These are phyloP conservation scores for Hermaeophaga mercurialis DNA, from an alignment of 2,888 invertebrate genomes.

Conservation along the genomic window DNA sequence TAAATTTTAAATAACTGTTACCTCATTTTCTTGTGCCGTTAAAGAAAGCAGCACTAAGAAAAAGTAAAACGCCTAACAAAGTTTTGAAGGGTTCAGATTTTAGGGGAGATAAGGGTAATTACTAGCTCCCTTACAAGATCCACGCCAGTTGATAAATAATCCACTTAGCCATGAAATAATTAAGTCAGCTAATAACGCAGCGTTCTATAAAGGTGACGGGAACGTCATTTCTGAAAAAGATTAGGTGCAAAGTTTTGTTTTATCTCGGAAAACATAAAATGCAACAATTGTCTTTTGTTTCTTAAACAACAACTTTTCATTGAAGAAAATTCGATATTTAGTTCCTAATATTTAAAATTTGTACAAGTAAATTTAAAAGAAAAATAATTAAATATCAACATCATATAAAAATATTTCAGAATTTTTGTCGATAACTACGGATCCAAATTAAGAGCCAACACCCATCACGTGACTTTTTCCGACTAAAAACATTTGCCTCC, in stretches of 20 bases:
- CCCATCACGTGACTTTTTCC: no score
- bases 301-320: neutral
- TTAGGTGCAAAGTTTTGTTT: slow-evolving; percentile 8
- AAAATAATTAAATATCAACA: no score
- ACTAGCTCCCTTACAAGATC: slow-evolving; percentile 12
- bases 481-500: no score
- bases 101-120: slow-evolving; percentile 15
- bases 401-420: no score
- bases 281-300: slow-evolving; percentile 1
- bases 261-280: slow-evolving; percentile 1
- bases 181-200: slow-evolving; percentile 8
- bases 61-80: slow-evolving; percentile 9
- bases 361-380: neutral
- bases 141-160: slow-evolving; percentile 14
- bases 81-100: slow-evolving; percentile 4
- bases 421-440: no score
- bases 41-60: neutral
- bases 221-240: slow-evolving; percentile 1
- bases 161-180: slow-evolving; percentile 14
- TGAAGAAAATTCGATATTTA: neutral
- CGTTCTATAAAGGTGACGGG: slow-evolving; percentile 10
- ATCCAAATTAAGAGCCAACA: no score
- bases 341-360: neutral
- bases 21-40: neutral
- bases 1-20: no score